These are phyloP conservation scores for Sebastes wilsoni DNA, from an alignment of 2,797 vertebrate genomes.

Conservation along the genomic window DNA sequence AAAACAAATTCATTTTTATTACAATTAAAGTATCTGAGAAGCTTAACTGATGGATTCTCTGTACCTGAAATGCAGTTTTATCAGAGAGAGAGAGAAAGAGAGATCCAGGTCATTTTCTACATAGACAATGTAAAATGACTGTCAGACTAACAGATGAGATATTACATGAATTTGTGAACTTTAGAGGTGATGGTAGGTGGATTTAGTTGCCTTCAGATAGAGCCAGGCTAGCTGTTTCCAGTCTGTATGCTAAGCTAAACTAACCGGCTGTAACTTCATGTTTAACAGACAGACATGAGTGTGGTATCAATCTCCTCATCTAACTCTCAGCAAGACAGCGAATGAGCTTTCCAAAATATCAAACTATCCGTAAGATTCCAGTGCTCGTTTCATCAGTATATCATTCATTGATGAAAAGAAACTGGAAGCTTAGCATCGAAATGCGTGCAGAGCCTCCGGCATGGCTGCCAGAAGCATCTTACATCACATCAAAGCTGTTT, in stretches of 20 bases:
- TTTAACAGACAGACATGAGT: neutral
- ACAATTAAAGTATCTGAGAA: neutral
- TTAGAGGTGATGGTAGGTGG: neutral
- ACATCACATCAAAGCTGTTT: neutral
- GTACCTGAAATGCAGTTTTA: neutral
- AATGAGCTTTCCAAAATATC: too few relatives aligned
- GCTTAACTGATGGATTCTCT: neutral
- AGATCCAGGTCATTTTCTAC: neutral
- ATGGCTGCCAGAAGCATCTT: neutral
- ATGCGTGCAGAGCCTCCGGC: neutral
- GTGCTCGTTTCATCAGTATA: too few relatives aligned
- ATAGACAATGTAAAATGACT: neutral
- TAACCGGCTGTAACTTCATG: neutral
- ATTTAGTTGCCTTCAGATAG: neutral
- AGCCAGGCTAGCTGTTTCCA: neutral
- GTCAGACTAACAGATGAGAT: neutral
- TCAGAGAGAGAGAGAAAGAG: neutral
- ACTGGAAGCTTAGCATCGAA: too few relatives aligned
- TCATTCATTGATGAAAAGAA: too few relatives aligned
- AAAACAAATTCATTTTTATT: neutral
- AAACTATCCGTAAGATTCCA: too few relatives aligned
- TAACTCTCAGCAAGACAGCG: too few relatives aligned
- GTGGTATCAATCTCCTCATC: too few relatives aligned
- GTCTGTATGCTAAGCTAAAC: too few relatives aligned
- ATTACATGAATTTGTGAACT: neutral